Evolutionary conservation across 2,113 vertebrate genomes (phyloP).

Genomic region (Pterocles orientalis): DNA sequence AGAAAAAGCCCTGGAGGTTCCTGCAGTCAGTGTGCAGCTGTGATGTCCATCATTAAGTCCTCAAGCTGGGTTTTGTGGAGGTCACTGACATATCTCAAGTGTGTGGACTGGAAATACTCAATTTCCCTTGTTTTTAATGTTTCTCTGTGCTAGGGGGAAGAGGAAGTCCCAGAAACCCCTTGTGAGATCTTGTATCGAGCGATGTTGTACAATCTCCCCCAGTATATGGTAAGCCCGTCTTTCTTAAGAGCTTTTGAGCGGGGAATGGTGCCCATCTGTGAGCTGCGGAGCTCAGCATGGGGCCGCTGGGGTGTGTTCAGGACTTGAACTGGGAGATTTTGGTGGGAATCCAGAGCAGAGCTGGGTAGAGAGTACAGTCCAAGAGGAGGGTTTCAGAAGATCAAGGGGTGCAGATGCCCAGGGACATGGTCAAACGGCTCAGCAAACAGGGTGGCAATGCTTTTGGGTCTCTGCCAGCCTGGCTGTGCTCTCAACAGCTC

Average conservation of each 20-base stretch:
- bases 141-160: slow-evolving; percentile 83
- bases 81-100: neutral
- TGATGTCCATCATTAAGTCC: neutral
- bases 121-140: neutral
- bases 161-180: slow-evolving; percentile 90
- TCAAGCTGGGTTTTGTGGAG: neutral
- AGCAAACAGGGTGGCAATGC: neutral
- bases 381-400: neutral
- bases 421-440: neutral
- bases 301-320: neutral
- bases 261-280: neutral
- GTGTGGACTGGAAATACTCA: neutral
- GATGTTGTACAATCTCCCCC: slow-evolving; percentile 93
- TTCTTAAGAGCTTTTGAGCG: neutral
- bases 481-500: neutral
- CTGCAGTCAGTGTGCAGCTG: neutral
- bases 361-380: neutral
- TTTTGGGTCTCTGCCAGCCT: neutral
- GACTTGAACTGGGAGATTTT: neutral
- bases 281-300: neutral
- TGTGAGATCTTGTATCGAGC: slow-evolving; percentile 89
- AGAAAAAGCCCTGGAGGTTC: neutral
- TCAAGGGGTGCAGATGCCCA: neutral
- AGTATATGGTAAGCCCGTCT: slow-evolving; percentile 87
- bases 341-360: neutral